Percentiles rank a stretch among this genome's conserved stretches.
phyloP scores from a whole-genome alignment of 1,140 invertebrate genomes.

The Oncopodura yosiiana region DNA sequence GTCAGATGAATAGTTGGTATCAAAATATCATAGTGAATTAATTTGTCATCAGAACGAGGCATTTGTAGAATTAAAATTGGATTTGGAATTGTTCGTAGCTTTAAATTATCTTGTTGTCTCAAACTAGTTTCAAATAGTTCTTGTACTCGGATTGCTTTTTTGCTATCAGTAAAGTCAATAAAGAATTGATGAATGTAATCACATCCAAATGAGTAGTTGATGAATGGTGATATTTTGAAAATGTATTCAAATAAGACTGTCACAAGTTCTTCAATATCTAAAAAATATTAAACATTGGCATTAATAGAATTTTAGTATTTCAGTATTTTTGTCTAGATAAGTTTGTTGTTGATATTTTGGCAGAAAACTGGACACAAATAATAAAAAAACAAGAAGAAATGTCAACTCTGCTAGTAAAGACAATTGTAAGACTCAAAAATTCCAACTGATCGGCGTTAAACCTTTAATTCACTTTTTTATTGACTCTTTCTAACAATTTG shows the following conservation, averaged over 20 bases:
- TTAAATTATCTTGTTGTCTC: constrained; percentile 14
- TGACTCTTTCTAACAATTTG: too few species aligned
- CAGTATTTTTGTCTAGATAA: too few species aligned
- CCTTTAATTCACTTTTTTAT: too few species aligned
- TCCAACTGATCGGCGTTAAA: too few species aligned
- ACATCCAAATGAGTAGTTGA: constrained; percentile 15
- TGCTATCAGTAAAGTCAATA: constrained; percentile 22
- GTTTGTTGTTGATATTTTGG: too few species aligned
- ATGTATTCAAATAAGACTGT: constrained; percentile 20
- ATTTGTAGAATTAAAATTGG: constrained; percentile 20
- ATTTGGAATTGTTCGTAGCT: constrained; percentile 2
- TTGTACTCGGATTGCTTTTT: constrained; percentile 11
- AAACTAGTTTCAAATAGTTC: constrained; percentile 15
- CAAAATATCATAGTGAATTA: constrained; percentile 15
- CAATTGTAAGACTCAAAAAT: too few species aligned
- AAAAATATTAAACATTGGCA: too few species aligned
- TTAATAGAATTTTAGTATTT: too few species aligned
- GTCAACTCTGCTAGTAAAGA: too few species aligned
- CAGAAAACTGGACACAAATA: too few species aligned
- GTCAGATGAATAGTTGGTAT: constrained; percentile 4
- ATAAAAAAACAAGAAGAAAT: too few species aligned
- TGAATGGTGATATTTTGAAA: constrained; percentile 19
- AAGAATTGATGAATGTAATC: constrained; percentile 25
- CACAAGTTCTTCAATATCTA: constrained; percentile 22
- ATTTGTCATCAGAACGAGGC: constrained; percentile 15